Evolutionary conservation across 2,113 vertebrate genomes (phyloP), one percentile per base, ranked within the genome.

Genomic region (Prinia subflava): DNA sequence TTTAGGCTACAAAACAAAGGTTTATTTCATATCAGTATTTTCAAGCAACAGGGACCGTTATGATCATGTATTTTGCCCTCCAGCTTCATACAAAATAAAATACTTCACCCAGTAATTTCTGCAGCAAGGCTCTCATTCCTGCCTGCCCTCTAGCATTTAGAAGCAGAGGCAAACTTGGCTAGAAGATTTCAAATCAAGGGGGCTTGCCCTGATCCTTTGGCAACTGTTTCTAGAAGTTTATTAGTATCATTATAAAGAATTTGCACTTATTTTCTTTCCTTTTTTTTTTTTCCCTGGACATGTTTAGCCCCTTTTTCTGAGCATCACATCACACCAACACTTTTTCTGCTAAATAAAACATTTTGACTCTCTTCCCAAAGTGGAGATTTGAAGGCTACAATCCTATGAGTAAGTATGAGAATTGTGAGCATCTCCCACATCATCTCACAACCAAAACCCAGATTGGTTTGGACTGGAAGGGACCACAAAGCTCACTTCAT

Each of bases 41-140:
- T 78, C 53, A 84, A 55, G 77, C 62, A 87, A 81, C 41, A 52
- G 79, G 65, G 53, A 65, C n/a, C 0, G 0, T 75, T 78, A 71
- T 1, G 33, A 69, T 76, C 44, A 35, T 25, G 33, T 33, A 53
- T 80, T 78, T 27, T 44, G 56, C 80, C 64, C 80, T 92, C 52
- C 76, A 90, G 90, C 64, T 81, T 92, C 60, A 59, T 21, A 77
- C 24, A 77, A 81, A 90, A 86, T 53, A 78, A 86, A 87, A 74
- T 31, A 52, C 22, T 88, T 89, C 30, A 44, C 17, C 35, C 56
- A 44, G 68, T 44, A 77, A 90, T 83, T 95, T 87, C 59, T 83
- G 67, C 35, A 80, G 64, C 13, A 13, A 77, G 47, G 41, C 20
- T 56, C 25, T 55, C 11, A 4, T 53, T 92, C 50, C 55, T 33